A percentile compares a stretch with the other conserved stretches of the same genome.
Evolutionary conservation across 2,888 invertebrate genomes (phyloP).

Genomic region (Cheilosia scutellata): DNA sequence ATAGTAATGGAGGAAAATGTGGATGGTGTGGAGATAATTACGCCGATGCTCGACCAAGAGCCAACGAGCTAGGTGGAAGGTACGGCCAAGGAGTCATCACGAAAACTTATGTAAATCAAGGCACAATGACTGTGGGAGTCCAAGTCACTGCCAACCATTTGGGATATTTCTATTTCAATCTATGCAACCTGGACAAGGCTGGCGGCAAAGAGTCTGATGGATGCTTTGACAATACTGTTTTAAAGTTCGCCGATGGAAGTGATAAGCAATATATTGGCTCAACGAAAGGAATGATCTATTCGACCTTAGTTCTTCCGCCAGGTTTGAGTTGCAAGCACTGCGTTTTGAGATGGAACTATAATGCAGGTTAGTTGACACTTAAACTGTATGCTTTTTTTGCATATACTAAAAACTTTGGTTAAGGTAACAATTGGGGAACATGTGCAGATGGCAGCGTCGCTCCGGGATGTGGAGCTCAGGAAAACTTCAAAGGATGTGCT

Average conservation of each 20-base stretch:
- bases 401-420: not conserved
- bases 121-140: slow-evolving; percentile 79
- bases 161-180: slow-evolving; percentile 83
- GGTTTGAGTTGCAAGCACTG: slow-evolving; percentile 85
- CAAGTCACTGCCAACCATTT: slow-evolving; percentile 83
- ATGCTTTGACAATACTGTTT: slow-evolving; percentile 84
- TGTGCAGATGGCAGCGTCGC: slow-evolving; percentile 82
- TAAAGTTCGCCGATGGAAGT: slow-evolving; percentile 81
- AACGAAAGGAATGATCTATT: slow-evolving; percentile 78
- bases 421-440: slow-evolving; percentile 85
- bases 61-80: slow-evolving; percentile 84
- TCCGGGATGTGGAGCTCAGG: slow-evolving; percentile 85
- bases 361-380: slow-evolving; percentile 81
- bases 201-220: slow-evolving; percentile 85
- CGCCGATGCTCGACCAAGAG: slow-evolving; percentile 81
- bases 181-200: slow-evolving; percentile 83
- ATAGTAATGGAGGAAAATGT: slow-evolving; percentile 83
- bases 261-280: slow-evolving; percentile 77
- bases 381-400: not conserved
- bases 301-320: slow-evolving; percentile 83
- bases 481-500: slow-evolving; percentile 85
- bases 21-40: slow-evolving; percentile 85
- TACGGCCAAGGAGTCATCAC: slow-evolving; percentile 84
- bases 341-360: slow-evolving; percentile 86
- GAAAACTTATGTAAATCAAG: slow-evolving; percentile 80